Percentiles rank a stretch among this genome's conserved stretches.
phyloP scores from a whole-genome alignment of 2,797 vertebrate species.

The Eidolon dupreanum region DNA sequence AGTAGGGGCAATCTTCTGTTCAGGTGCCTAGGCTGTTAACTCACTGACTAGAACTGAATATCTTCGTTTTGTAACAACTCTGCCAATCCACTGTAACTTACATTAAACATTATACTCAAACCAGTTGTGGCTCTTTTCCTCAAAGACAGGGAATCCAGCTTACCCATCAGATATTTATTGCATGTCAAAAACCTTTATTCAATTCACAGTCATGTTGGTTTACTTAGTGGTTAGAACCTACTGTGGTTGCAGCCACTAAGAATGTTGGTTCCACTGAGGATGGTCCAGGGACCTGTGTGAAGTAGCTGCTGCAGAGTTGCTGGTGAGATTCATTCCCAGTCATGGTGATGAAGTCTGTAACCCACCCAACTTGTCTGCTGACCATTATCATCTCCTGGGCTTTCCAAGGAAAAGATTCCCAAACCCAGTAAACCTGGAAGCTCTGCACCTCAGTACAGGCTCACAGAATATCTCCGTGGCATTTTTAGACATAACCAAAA shows the following conservation, averaged over 20 bases:
- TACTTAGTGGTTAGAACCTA: background rate
- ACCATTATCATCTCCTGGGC: background rate
- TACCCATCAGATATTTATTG: background rate
- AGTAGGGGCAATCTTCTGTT: background rate
- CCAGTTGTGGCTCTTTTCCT: conserved; percentile 39
- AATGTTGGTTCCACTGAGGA: background rate
- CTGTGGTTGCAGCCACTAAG: background rate
- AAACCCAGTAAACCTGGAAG: background rate
- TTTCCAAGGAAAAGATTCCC: background rate
- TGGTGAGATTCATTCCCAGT: background rate
- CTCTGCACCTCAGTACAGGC: background rate
- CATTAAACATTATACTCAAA: conserved; percentile 60
- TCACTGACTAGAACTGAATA: background rate
- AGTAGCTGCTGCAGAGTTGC: background rate
- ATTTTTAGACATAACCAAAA: background rate
- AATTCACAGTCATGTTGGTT: background rate
- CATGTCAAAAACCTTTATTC: conserved; percentile 31
- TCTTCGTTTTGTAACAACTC: conserved; percentile 32
- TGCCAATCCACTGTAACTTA: conserved; percentile 46
- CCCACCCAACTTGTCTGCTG: background rate
- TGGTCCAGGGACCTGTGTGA: background rate
- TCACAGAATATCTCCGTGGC: background rate
- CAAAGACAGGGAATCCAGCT: background rate
- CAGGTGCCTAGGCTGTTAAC: conserved; percentile 53
- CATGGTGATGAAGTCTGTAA: background rate